Conservation (phyloP, 2,797 vertebrate genomes). For the Acanthiza pusilla region DNA sequence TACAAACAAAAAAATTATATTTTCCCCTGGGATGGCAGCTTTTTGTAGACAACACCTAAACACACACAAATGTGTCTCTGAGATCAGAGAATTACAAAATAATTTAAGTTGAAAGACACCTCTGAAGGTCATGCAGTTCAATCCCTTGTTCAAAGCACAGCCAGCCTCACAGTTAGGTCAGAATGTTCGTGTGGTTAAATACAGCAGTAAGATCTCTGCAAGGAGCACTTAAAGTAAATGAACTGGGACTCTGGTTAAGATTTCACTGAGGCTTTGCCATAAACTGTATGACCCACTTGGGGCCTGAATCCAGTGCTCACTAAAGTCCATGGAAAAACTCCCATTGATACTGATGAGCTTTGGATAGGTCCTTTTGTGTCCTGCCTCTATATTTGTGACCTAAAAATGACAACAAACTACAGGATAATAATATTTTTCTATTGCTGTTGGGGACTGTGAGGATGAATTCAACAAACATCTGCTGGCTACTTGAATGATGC, state of each 20-base stretch:
- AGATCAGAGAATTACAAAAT: background rate
- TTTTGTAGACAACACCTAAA: background rate
- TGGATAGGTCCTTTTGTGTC: background rate
- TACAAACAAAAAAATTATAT: background rate
- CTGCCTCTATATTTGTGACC: background rate
- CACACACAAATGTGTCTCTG: background rate
- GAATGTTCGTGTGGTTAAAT: background rate
- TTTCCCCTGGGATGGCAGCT: background rate
- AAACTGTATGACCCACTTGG: background rate
- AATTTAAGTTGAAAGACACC: background rate
- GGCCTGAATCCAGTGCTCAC: background rate
- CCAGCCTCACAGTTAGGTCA: background rate
- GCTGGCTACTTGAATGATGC: slow-evolving; percentile 7
- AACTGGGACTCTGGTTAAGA: slow-evolving; percentile 27
- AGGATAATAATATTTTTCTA: background rate
- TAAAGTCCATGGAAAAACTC: background rate
- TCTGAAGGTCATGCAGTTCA: slow-evolving; percentile 18
- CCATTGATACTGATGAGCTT: background rate
- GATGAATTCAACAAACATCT: background rate
- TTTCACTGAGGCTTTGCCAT: slow-evolving; percentile 28
- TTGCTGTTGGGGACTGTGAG: background rate
- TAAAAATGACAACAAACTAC: background rate
- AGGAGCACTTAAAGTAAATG: slow-evolving; percentile 53
- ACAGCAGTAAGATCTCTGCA: background rate
- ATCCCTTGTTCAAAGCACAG: background rate